Percentiles rank a stretch among this genome's conserved stretches.
phyloP scores from a whole-genome alignment of 2,797 vertebrate genomes.

The Peromyscus attwateri region DNA sequence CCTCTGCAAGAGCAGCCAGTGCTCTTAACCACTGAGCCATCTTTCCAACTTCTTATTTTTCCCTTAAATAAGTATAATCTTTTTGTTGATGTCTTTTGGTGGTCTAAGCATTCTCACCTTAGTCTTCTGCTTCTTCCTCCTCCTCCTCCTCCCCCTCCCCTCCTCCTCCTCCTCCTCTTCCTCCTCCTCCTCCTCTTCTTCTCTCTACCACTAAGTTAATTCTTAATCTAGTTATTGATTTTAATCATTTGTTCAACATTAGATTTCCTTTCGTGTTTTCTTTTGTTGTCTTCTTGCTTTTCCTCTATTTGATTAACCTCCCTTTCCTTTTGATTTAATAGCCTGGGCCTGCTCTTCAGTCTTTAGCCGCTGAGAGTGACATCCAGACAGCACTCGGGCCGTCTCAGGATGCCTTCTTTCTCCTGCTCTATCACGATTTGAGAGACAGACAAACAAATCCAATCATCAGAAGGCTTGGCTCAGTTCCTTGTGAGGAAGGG shows the following conservation, averaged over 20 bases:
- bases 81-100: conserved; percentile 29
- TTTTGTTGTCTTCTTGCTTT: neutral
- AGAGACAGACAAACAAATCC: conserved; percentile 43
- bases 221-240: conserved; percentile 2
- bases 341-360: neutral
- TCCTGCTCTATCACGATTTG: conserved; percentile 9
- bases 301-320: neutral
- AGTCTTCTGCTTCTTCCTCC: neutral
- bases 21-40: neutral
- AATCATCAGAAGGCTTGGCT: conserved; percentile 42
- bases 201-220: neutral
- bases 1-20: neutral
- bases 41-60: neutral
- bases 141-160: neutral
- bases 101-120: conserved; percentile 3
- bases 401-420: neutral
- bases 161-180: too few species aligned
- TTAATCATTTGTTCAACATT: neutral
- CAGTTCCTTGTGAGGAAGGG: neutral
- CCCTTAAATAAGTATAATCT: conserved; percentile 21
- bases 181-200: neutral
- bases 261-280: conserved; percentile 22
- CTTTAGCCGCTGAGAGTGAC: neutral
- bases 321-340: neutral
- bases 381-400: neutral